Base-by-base conservation (phyloP, 2,797 vertebrate genomes). In the Rhinogobio ventralis region DNA sequence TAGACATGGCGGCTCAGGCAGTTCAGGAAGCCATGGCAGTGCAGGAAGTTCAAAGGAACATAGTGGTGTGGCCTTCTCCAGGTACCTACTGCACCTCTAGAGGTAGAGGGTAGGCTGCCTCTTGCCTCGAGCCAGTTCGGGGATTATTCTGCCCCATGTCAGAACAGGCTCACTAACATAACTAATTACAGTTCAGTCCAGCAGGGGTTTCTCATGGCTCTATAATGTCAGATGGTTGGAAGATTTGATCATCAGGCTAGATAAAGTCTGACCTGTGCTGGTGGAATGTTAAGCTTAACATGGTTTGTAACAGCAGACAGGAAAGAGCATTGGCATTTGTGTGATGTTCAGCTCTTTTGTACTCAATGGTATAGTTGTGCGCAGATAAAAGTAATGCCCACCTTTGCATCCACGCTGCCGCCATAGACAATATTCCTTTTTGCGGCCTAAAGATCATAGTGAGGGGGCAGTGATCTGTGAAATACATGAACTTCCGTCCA, bases 111-210 rank as follows among this genome's bases (percentile, higher is more conserved):
- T n/a, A n/a, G n/a, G n/a, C 57, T 79, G 57, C 76, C 30, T 79
- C 57, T 79, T 79, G 55, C n/a, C 39, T 79, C 8, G 13, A 79
- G 76, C 57, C 76, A 79, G 76, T 45, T 78, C 23, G 3, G 33
- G 8, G 39, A 79, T 60, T 79, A 79, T 64, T 79, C 57, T 79
- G 36, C 76, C 76, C 57, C 39, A 79, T 79, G 4, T n/a, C 76
- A 79, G 76, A 79, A 64, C 55, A 78, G 55, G 55, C 55, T 60
- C 76, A 39, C 36, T 78, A 78, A n/a, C n/a, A 72, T 72, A 72
- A 72, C 69, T 72, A 28, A 72, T 49, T 28, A 72, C 14, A 49
- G 14, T 72, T 72, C n/a, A 19, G 45, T 72, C 42, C 69, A 49
- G n/a, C 42, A 49, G 51, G 2, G 19, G 14, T 46, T 28, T 72